phyloP scores from a whole-genome alignment of 2,888 invertebrate species.

The Prosapia bicincta region DNA sequence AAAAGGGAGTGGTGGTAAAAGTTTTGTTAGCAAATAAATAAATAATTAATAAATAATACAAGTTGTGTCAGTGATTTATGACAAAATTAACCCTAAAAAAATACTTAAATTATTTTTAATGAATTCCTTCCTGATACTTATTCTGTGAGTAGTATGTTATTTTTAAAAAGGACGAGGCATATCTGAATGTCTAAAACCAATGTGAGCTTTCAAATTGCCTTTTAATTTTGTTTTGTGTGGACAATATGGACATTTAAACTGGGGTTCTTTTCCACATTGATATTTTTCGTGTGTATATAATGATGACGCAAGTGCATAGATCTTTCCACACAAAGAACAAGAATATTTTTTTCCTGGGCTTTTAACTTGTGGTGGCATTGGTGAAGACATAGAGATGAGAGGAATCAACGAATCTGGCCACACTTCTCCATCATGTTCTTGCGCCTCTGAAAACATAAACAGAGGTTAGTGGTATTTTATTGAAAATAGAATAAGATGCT shows the following conservation, averaged over 20 bases:
- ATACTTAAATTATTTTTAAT: too few relatives aligned
- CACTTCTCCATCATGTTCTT: background rate
- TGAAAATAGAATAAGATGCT: background rate
- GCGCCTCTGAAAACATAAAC: background rate
- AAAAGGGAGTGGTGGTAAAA: background rate
- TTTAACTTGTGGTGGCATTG: constrained; percentile 8
- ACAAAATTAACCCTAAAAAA: background rate
- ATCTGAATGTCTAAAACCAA: constrained; percentile 36
- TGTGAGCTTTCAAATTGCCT: constrained; percentile 48
- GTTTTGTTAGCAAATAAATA: background rate
- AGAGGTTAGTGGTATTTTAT: background rate
- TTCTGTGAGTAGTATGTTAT: background rate
- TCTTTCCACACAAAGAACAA: constrained; percentile 20
- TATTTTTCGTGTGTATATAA: constrained; percentile 31
- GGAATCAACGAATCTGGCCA: constrained; percentile 20
- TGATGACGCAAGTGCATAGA: constrained; percentile 18
- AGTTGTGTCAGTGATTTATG: background rate
- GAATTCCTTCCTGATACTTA: background rate
- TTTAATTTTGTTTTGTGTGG: constrained; percentile 47
- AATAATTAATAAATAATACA: background rate
- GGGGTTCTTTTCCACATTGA: constrained; percentile 39
- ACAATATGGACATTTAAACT: constrained; percentile 47
- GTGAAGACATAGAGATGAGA: constrained; percentile 18
- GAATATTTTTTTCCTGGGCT: constrained; percentile 15
- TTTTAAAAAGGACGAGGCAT: constrained; percentile 24